Evolutionary conservation across 2,888 invertebrate species (phyloP).

Genomic region (Dasypogon diadema): DNA sequence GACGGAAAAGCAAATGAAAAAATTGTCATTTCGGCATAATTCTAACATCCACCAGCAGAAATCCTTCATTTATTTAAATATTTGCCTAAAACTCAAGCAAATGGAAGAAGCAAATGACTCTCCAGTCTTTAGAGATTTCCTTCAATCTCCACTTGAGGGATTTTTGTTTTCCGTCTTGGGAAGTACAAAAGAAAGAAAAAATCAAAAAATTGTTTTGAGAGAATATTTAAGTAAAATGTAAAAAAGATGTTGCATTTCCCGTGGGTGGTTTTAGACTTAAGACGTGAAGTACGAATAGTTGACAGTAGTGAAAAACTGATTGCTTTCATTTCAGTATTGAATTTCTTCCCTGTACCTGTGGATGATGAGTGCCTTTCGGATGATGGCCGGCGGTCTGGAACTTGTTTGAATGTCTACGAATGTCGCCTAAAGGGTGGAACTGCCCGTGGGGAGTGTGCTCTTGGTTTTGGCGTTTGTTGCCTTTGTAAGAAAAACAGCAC

Average conservation of each 20-base stretch:
- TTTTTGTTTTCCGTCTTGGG: conserved; percentile 1
- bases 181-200: no score
- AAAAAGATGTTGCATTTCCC: not conserved
- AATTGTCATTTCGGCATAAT: conserved; percentile 34
- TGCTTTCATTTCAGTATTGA: conserved; percentile 74
- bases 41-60: conserved; percentile 10
- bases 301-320: conserved; percentile 11
- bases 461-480: conserved; percentile 88
- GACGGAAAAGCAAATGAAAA: conserved; percentile 1
- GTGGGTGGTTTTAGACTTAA: not conserved
- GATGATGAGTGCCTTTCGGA: conserved; percentile 83
- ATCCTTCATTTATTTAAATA: conserved; percentile 35
- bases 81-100: conserved; percentile 36
- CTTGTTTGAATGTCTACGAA: conserved; percentile 87
- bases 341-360: conserved; percentile 86
- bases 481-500: conserved; percentile 74
- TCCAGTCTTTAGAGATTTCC: conserved; percentile 30
- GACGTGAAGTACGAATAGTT: not conserved
- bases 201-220: not conserved
- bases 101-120: conserved; percentile 30
- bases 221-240: conserved; percentile 15
- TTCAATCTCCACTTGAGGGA: not conserved
- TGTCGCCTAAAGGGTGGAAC: conserved; percentile 79
- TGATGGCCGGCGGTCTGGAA: conserved; percentile 78
- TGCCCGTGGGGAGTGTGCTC: conserved; percentile 82